Percentiles rank a stretch among this genome's conserved stretches.
phyloP scores from a whole-genome alignment of 1,140 invertebrate genomes.

The Sinella curviseta region DNA sequence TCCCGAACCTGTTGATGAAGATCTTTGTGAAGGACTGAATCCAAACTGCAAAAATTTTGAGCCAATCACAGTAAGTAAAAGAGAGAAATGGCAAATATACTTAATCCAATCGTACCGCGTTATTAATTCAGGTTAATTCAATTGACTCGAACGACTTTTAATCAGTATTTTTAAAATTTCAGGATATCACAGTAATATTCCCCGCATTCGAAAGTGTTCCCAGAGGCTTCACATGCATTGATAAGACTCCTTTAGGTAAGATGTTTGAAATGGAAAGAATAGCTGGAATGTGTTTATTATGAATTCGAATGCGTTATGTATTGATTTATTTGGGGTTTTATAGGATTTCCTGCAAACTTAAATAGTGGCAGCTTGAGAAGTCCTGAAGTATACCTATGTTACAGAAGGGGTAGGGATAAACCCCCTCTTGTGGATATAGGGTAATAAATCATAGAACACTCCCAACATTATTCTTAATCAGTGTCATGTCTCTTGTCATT shows the following conservation, averaged over 20 bases:
- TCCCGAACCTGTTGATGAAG: constrained; percentile 72
- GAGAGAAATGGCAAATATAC: too few species aligned
- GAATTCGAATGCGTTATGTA: neutral
- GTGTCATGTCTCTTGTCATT: neutral
- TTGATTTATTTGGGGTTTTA: constrained; percentile 25
- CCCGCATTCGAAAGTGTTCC: constrained; percentile 81
- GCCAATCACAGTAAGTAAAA: constrained; percentile 72
- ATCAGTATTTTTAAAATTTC: neutral
- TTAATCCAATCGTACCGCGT: too few species aligned
- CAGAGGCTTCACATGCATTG: constrained; percentile 76
- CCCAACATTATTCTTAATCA: constrained; percentile 16
- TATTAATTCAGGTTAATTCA: neutral
- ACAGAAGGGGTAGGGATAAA: constrained; percentile 85
- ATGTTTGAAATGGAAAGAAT: neutral
- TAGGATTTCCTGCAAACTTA: constrained; percentile 81
- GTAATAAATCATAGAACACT: constrained; percentile 64
- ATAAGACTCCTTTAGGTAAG: constrained; percentile 74
- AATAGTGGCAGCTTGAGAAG: constrained; percentile 95
- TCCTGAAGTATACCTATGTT: constrained; percentile 90
- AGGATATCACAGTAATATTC: constrained; percentile 87
- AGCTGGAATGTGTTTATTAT: neutral
- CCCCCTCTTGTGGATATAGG: constrained; percentile 96
- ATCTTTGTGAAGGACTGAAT: constrained; percentile 46
- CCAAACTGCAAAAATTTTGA: constrained; percentile 56
- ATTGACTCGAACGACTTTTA: too few species aligned